Conservation (phyloP, 2,888 invertebrate species). For the Unio delphinus region DNA sequence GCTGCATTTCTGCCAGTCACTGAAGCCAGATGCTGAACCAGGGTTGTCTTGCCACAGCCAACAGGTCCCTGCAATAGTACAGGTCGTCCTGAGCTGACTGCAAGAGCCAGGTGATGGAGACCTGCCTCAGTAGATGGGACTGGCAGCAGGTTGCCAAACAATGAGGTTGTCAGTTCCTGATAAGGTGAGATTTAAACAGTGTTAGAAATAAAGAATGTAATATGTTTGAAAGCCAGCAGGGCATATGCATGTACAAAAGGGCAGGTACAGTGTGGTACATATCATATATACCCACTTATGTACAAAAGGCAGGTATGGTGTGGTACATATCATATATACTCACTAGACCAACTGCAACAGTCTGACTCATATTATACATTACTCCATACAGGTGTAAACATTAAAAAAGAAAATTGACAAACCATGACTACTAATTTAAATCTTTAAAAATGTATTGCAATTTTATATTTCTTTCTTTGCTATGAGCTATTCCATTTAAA, state of each 20-base stretch:
- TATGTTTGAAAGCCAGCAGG: slow-evolving; percentile 8
- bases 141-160: slow-evolving; percentile 74
- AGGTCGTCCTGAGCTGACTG: slow-evolving; percentile 80
- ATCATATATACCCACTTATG: background rate
- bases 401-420: too few relatives aligned
- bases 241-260: background rate
- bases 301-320: background rate
- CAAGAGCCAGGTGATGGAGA: slow-evolving; percentile 84
- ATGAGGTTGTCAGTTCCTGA: background rate
- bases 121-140: slow-evolving; percentile 79
- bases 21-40: slow-evolving; percentile 89
- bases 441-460: too few relatives aligned
- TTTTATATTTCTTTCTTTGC: too few relatives aligned
- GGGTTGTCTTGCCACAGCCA: slow-evolving; percentile 93
- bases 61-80: slow-evolving; percentile 84
- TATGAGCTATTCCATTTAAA: too few relatives aligned
- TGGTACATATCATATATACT: background rate
- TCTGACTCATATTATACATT: too few relatives aligned
- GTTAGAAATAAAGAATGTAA: background rate
- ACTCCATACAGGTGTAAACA: too few relatives aligned
- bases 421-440: too few relatives aligned
- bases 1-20: slow-evolving; percentile 78
- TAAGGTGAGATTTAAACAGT: background rate
- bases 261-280: background rate
- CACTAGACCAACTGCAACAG: background rate